These are phyloP conservation scores for Tricholaema leucomelas DNA, from an alignment of 2,113 vertebrate species.

Conservation along the genomic window DNA sequence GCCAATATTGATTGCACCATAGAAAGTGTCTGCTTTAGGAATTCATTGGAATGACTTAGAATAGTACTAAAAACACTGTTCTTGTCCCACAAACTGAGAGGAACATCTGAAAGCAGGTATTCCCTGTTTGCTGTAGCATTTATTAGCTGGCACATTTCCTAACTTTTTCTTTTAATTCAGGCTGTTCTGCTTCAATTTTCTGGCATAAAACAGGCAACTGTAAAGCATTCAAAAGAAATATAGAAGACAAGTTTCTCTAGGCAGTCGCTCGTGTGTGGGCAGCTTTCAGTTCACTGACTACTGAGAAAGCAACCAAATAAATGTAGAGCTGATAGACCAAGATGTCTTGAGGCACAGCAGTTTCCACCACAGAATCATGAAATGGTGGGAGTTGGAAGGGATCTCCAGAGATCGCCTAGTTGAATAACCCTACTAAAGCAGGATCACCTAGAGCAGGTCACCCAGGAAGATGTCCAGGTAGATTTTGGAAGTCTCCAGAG, in stretches of 20 bases:
- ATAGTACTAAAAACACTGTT: neutral
- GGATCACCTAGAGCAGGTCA: neutral
- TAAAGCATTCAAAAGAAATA: neutral
- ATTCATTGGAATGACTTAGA: neutral
- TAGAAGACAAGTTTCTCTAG: neutral
- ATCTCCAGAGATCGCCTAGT: neutral
- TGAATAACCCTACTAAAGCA: neutral
- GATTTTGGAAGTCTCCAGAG: no score
- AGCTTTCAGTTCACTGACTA: neutral
- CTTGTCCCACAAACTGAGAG: neutral
- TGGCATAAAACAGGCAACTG: neutral
- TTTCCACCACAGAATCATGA: neutral
- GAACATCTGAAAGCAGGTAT: constrained; percentile 21
- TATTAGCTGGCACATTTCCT: neutral
- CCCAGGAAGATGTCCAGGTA: neutral
- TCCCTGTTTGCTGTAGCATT: neutral
- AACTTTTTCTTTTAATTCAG: neutral
- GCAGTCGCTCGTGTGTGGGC: fast-evolving
- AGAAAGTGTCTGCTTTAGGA: neutral
- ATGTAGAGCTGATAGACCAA: neutral
- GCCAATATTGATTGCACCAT: neutral
- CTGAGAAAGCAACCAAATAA: neutral
- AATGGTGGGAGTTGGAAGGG: neutral
- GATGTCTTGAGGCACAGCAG: neutral
- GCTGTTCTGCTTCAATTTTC: neutral